A percentile compares a stretch with the other conserved stretches of the same genome.
Conservation (phyloP, 2,797 vertebrate genomes). For the Okamejei kenojei region DNA sequence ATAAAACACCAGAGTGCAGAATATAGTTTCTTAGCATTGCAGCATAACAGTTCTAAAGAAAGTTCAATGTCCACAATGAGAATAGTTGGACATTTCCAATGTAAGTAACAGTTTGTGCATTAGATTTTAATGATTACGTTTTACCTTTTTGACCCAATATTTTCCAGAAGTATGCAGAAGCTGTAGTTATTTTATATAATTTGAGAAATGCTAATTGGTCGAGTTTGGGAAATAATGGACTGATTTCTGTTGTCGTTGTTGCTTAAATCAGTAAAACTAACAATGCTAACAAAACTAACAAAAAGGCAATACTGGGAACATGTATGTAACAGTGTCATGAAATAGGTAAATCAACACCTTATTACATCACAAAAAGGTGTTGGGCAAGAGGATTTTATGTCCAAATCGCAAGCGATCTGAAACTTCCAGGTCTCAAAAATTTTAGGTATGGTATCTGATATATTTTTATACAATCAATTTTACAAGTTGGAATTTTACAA, state of each 20-base stretch:
- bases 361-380: neutral
- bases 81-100: neutral
- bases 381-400: neutral
- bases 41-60: no score
- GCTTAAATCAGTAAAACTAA: neutral
- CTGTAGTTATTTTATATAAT: neutral
- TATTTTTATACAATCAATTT: neutral
- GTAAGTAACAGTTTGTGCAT: neutral
- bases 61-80: no score
- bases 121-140: neutral
- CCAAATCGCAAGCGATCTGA: neutral
- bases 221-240: neutral
- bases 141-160: neutral
- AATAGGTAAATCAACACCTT: neutral
- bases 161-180: no score
- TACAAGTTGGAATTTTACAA: neutral
- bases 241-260: neutral
- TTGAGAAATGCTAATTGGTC: neutral
- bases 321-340: neutral
- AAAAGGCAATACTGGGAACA: neutral
- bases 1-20: no score
- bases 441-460: neutral
- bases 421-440: neutral
- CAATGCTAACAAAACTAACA: neutral
- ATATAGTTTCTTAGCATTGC: no score